Percentiles rank a stretch among this genome's conserved stretches.
phyloP scores from a whole-genome alignment of 2,797 vertebrate species.

The Notamacropus eugenii region DNA sequence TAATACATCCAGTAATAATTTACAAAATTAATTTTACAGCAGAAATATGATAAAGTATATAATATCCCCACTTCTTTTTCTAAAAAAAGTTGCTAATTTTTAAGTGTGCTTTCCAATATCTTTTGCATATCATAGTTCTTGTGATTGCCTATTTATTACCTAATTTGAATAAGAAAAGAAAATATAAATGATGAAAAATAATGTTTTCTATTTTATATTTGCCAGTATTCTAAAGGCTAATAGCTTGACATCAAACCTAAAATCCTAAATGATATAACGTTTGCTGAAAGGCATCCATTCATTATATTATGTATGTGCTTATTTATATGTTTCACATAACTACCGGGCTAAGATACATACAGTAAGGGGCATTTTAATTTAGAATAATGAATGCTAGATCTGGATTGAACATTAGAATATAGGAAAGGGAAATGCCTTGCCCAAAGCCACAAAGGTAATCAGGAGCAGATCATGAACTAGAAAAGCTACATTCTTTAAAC shows the following conservation, averaged over 20 bases:
- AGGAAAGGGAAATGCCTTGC: neutral
- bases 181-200: conserved; percentile 1
- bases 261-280: neutral
- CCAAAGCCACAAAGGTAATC: neutral
- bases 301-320: conserved; percentile 11
- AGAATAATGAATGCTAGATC: neutral
- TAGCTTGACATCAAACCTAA: conserved; percentile 23
- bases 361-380: conserved; percentile 22
- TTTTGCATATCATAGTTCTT: neutral
- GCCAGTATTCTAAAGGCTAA: conserved; percentile 41
- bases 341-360: neutral
- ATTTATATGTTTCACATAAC: neutral
- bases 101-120: neutral
- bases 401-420: neutral
- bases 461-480: neutral
- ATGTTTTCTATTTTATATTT: conserved; percentile 1
- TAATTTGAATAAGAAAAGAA: conserved; percentile 28
- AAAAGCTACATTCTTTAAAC: neutral
- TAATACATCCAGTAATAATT: conserved; percentile 5
- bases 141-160: conserved; percentile 10
- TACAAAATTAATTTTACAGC: conserved; percentile 16
- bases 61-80: neutral
- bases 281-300: conserved; percentile 8
- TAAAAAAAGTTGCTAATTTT: neutral
- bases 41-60: neutral